These are phyloP conservation scores for Argyra leucocephala DNA, from an alignment of 2,888 invertebrate genomes.

Conservation along the genomic window DNA sequence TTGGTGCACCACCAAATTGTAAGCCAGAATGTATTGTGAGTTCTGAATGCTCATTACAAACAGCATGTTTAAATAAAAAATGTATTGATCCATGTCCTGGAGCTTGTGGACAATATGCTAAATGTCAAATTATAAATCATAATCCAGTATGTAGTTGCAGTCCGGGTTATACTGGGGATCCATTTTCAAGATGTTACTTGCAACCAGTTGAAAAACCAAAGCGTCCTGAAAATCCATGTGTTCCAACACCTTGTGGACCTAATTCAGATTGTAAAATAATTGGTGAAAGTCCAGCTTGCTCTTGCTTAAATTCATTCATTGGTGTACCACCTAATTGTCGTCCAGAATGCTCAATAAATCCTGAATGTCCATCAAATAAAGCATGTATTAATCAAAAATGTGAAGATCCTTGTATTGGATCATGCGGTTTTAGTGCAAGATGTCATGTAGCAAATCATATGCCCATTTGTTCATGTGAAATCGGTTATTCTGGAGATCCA, in stretches of 20 bases:
- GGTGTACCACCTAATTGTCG: conserved; percentile 59
- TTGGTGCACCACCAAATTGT: conserved; percentile 65
- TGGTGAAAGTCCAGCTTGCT: conserved; percentile 51
- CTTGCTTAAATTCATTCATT: conserved; percentile 50
- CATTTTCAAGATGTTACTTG: conserved; percentile 55
- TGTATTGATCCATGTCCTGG: conserved; percentile 69
- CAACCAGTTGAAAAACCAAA: conserved; percentile 34
- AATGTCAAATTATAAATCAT: conserved; percentile 72
- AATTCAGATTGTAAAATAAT: conserved; percentile 52
- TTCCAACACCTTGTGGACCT: conserved; percentile 56
- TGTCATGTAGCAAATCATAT: conserved; percentile 60
- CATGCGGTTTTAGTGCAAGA: conserved; percentile 52
- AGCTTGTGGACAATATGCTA: conserved; percentile 66
- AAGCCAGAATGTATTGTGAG: conserved; percentile 71
- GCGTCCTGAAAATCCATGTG: conserved; percentile 49
- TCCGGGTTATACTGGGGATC: conserved; percentile 61
- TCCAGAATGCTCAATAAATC: conserved; percentile 56
- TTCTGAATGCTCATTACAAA: conserved; percentile 62
- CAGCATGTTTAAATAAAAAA: conserved; percentile 63
- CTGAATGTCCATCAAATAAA: conserved; percentile 55
- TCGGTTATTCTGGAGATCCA: conserved; percentile 71
- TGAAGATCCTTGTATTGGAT: conserved; percentile 54
- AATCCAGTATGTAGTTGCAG: conserved; percentile 71
- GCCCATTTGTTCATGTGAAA: conserved; percentile 67
- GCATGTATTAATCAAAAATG: conserved; percentile 58